Base-by-base conservation (phyloP, 2,888 invertebrate genomes). In the Callinectes sapidus region DNA sequence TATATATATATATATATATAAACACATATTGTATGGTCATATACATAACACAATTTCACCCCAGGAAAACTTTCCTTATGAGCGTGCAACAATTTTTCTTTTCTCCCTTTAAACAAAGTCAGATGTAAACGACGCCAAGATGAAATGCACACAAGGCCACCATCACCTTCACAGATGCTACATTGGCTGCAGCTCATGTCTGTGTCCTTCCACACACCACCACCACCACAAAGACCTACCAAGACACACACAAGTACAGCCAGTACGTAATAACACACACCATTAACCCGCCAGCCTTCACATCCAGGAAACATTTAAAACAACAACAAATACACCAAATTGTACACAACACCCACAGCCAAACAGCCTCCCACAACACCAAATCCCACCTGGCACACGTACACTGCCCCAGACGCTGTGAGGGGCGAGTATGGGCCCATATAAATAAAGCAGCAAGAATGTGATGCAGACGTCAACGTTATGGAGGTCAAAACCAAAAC, bases 401-500 rank as follows among this genome's bases (percentile, higher is more conserved):
- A 71, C 13, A n/a, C 28, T 5, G n/a, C 23, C 2, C 3, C 28
- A 71, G 2, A 71, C 35, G 14, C 81, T 10, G 6, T 18, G 18
- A 32, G 32, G 10, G 13, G 42, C 2, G 8, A 2, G 42, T 48
- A 87, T 13, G n/a, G 23, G 10, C 32, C n/a, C 28, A 35, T 18
- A 42, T 5, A n/a, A 18, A 89, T 39, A n/a, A 39, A 66, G 39
- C 14, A 66, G 13, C 35, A 71, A 71, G 89, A 71, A 18, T 39
- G 55, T 55, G 55, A 55, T 32, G 18, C 55, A 89, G 39, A n/a
- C 28, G 66, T 90, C 81, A 90, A 90, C 90, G 85, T 85, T 91
- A 91, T 91, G 91, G 91, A 91, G 91, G 91, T 91, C 91, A 91
- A 23, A 91, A 89, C 39, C 91, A 92, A 92, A 92, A 89, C 92